Base-by-base conservation (phyloP, 2,888 invertebrate genomes). In the Fragum sueziense region DNA sequence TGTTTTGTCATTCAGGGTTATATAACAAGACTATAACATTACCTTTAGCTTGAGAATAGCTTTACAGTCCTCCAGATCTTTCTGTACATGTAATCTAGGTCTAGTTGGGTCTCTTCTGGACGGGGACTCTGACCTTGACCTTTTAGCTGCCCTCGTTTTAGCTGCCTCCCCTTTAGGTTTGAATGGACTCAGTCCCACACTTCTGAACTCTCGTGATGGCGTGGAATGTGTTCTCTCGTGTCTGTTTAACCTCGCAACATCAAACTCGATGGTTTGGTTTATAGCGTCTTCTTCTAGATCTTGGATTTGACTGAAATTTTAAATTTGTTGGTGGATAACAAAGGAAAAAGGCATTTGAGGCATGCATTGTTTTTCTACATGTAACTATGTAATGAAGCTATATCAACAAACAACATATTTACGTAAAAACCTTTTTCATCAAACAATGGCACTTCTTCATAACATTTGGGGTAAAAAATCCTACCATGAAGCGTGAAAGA, bases 1-100 rank as follows among this genome's bases (percentile, higher is more conserved):
- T n/a, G n/a, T n/a, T n/a, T n/a, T n/a, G n/a, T n/a, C n/a, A n/a
- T n/a, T n/a, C n/a, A n/a, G n/a, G n/a, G n/a, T n/a, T n/a, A n/a
- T n/a, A n/a, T n/a, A n/a, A n/a, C n/a, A n/a, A n/a, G n/a, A n/a
- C n/a, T n/a, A n/a, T n/a, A n/a, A n/a, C n/a, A n/a, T 47, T 73
- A 91, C 91, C 89, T 89, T 90, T 25, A 90, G 73, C 71, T 88
- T 88, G 14, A 91, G 77, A n/a, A 88, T 86, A 34, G 80, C 79
- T 76, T 86, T 85, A 25, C 85, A 79, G 69, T 91, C 90, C 2
- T 88, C 87, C 22, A 90, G 78, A 72, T 86, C 87, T 70, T 85
- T 86, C 69, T 89, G 87, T 31, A 83, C 52, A 37, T 86, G 84
- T 20, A 72, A 57, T 47, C 86, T 74, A n/a, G 84, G 85, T 67